Percentiles rank a stretch among this genome's conserved stretches.
Evolutionary conservation across 2,113 vertebrate genomes (phyloP).

Genomic region (Cervus canadensis): DNA sequence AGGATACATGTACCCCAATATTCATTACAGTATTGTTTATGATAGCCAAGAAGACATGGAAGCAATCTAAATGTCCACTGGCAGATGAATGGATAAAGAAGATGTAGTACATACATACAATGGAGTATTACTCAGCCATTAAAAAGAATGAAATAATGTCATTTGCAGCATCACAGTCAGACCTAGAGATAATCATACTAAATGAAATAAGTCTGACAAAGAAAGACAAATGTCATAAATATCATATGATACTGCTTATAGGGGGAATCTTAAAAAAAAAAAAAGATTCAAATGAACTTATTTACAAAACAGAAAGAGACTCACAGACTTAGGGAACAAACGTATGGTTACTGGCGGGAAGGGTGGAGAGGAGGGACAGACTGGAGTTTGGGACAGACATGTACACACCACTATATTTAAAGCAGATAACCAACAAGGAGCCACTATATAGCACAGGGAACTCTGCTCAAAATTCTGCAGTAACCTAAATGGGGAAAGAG

Average conservation of each 20-base stretch:
- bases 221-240: not conserved
- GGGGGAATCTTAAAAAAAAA: not conserved
- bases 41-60: not conserved
- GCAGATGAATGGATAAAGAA: not conserved
- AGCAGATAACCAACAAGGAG: not conserved
- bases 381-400: not conserved
- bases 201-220: not conserved
- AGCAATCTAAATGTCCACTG: not conserved
- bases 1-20: not conserved
- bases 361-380: not conserved
- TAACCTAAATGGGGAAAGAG: not conserved
- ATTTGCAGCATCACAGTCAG: not conserved
- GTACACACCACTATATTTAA: not conserved
- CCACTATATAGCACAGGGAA: not conserved
- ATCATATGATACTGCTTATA: not conserved
- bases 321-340: not conserved
- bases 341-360: not conserved
- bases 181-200: not conserved
- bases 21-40: not conserved
- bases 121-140: not conserved
- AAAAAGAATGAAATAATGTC: not conserved
- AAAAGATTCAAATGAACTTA: not conserved
- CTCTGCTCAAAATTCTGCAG: not conserved
- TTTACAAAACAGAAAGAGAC: not conserved
- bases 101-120: not conserved